These are phyloP conservation scores for Agapornis roseicollis DNA, from an alignment of 2,113 vertebrate species.

Conservation along the genomic window DNA sequence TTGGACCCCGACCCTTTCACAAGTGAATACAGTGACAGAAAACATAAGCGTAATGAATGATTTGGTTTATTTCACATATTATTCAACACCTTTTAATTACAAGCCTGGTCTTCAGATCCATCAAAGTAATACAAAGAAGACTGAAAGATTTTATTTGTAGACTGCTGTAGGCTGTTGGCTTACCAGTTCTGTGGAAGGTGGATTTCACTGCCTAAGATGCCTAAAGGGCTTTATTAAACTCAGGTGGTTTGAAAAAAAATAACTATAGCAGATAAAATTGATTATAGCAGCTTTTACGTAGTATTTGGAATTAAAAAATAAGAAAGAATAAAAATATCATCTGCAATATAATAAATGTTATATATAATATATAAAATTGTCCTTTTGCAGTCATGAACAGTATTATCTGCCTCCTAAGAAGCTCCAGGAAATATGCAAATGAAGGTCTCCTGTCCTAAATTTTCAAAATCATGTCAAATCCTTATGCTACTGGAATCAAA, in stretches of 20 bases:
- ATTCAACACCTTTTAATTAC: constrained; percentile 1
- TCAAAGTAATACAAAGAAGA: background rate
- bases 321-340: background rate
- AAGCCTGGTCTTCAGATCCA: background rate
- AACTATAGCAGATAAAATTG: background rate
- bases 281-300: background rate
- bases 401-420: background rate
- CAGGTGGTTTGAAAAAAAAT: background rate
- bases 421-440: background rate
- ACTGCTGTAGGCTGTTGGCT: background rate
- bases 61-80: background rate
- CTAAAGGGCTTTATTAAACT: background rate
- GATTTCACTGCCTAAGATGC: background rate
- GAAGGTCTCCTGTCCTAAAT: background rate
- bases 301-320: background rate
- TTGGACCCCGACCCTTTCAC: background rate
- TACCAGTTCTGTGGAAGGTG: accelerated
- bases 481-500: background rate
- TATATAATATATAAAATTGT: background rate
- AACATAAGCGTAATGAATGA: background rate
- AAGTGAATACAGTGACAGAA: background rate
- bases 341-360: background rate
- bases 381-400: background rate
- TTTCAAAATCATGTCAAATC: background rate
- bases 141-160: background rate